These are phyloP conservation scores for Myotis brandtii DNA, from an alignment of 2,113 vertebrate genomes.

Conservation along the genomic window DNA sequence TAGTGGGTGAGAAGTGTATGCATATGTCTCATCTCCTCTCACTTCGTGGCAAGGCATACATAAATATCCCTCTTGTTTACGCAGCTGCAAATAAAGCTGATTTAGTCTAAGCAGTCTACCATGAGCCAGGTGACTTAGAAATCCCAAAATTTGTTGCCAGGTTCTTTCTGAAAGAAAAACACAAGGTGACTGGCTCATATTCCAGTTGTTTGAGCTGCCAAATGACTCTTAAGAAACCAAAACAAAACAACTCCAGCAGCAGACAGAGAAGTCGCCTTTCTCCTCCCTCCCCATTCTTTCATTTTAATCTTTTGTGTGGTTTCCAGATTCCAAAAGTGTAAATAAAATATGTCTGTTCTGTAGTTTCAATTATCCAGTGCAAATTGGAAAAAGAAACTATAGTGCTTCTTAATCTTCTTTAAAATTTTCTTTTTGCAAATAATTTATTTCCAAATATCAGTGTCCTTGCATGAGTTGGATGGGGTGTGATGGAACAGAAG, in stretches of 20 bases:
- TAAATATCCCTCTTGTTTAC: background rate
- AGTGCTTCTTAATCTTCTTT: conserved; percentile 41
- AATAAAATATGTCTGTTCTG: conserved; percentile 39
- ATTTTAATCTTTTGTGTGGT: conserved; percentile 52
- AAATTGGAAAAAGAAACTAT: conserved; percentile 42
- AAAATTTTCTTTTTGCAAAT: conserved; percentile 59
- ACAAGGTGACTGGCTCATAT: conserved; percentile 1
- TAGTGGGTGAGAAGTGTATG: background rate
- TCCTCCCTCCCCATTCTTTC: background rate
- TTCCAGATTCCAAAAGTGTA: conserved; percentile 61
- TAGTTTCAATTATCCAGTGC: conserved; percentile 54
- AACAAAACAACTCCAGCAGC: background rate
- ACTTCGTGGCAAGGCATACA: background rate
- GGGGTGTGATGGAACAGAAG: background rate
- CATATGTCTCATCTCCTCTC: background rate
- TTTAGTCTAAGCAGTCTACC: background rate
- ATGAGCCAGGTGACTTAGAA: background rate
- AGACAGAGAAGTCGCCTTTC: background rate
- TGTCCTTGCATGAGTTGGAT: background rate
- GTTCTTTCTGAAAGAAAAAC: conserved; percentile 57
- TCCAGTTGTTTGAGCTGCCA: conserved; percentile 18
- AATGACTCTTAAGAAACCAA: conserved; percentile 19
- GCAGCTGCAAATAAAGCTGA: background rate
- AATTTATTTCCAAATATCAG: conserved; percentile 51
- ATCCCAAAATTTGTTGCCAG: conserved; percentile 26